Conservation (phyloP, 2,113 vertebrate species). For the Opisthocomus hoazin region DNA sequence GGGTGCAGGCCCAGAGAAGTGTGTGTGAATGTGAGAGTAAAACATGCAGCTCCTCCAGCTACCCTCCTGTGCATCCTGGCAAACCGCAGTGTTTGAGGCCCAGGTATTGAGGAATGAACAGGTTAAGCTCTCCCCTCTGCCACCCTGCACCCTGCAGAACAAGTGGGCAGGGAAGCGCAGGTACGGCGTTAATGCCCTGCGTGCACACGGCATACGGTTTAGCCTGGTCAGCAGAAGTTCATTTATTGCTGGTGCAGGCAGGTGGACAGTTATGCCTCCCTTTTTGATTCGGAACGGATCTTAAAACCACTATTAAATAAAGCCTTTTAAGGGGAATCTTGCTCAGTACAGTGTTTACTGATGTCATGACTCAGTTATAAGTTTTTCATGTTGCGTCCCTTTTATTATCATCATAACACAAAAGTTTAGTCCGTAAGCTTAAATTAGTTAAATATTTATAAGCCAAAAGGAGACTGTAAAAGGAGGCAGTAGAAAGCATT, state of each 20-base stretch:
- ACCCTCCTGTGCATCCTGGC: not conserved
- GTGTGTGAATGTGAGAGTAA: not conserved
- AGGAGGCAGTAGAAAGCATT: not conserved
- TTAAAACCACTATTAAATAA: not conserved
- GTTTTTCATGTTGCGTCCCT: not conserved
- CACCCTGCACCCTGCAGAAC: not conserved
- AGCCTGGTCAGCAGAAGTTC: not conserved
- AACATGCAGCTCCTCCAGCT: not conserved
- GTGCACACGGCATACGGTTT: not conserved
- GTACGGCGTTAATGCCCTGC: not conserved
- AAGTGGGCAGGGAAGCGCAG: not conserved
- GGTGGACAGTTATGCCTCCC: not conserved
- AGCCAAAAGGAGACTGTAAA: not conserved
- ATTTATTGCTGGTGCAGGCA: not conserved
- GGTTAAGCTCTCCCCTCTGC: not conserved
- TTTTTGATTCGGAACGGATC: not conserved
- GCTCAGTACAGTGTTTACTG: not conserved
- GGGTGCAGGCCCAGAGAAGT: not conserved
- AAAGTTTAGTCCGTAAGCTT: not conserved
- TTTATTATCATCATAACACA: not conserved
- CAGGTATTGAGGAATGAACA: not conserved
- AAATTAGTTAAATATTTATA: not conserved
- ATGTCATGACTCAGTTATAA: accelerated
- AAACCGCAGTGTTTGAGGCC: not conserved
- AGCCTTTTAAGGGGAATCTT: not conserved